Evolutionary conservation across 2,113 vertebrate species (phyloP), one percentile per base, ranked within the genome.

Genomic region (Sminthopsis crassicaudata): DNA sequence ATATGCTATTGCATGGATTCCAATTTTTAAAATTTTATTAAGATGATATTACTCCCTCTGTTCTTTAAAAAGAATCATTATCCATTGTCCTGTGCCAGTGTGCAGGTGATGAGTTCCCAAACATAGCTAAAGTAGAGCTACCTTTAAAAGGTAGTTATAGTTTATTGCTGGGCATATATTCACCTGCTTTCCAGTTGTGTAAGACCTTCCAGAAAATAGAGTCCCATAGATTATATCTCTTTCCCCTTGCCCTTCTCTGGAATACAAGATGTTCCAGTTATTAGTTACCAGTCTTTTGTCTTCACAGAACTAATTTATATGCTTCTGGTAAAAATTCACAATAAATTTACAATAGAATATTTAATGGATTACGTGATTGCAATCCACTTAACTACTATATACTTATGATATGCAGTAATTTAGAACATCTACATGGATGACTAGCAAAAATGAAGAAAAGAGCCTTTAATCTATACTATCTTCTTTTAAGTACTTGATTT

Each of bases 211-310:
- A 27, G 24, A 57, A 57, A 23, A 55, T 55, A 55, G 24, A 8
- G 1, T 55, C 54, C 23, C 24, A 25, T 25, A 25, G 5, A 1
- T 55, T 24, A 55, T 25, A 5, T 53, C 53, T 53, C 53, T 53
- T 1, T 53, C 16, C 16, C 53, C 4, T 25, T 23, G 24, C 54
- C 50, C 50, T 11, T 51, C 50, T 53, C 24, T 90, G 92, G 22
- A 90, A 93, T 90, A 26, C 55, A 92, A 95, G 27, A 3, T 54
- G 2, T 3, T 67, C 7, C 92, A 92, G 55, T 92, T 67, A 91
- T 53, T 67, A 92, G 3, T 24, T 30, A 16, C 0, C 25, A 51
- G 8, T 23, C 76, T 22, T 14, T 93, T 46, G 51, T 54, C 53
- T 94, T 92, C 90, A 22, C 0, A 92, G 2, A 76, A 89, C 36